These are phyloP conservation scores for Entomobrya proxima DNA, from an alignment of 2,888 invertebrate genomes.

Conservation along the genomic window DNA sequence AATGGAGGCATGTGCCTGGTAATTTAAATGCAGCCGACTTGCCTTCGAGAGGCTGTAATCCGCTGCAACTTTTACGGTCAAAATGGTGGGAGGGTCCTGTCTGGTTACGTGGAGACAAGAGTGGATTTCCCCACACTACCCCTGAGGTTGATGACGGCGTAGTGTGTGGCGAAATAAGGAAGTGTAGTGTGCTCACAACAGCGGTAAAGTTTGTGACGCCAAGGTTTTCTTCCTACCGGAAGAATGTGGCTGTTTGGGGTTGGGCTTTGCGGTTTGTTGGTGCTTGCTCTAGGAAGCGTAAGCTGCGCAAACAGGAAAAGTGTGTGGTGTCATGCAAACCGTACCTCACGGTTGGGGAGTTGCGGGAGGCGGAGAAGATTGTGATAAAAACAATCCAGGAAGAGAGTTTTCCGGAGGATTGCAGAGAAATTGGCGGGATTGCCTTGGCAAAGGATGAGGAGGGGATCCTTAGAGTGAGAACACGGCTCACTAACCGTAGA, in stretches of 20 bases:
- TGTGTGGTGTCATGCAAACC: too few species aligned
- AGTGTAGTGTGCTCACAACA: too few species aligned
- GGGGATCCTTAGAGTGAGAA: not conserved
- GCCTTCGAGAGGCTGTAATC: not conserved
- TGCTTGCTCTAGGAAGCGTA: not conserved
- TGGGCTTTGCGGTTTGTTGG: not conserved
- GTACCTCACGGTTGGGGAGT: not conserved
- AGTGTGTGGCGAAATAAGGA: not conserved
- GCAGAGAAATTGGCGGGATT: not conserved
- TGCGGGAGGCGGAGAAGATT: not conserved
- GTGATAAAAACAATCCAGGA: not conserved
- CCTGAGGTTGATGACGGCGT: not conserved
- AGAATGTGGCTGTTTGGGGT: not conserved
- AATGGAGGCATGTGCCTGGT: slow-evolving; percentile 25
- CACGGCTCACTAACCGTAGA: not conserved
- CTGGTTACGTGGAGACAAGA: not conserved
- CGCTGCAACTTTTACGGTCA: not conserved
- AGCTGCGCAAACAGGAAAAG: not conserved
- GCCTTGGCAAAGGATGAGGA: not conserved
- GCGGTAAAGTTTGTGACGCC: not conserved
- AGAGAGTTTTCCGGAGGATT: not conserved
- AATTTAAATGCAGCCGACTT: slow-evolving; percentile 16
- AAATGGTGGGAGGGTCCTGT: not conserved
- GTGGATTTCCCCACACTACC: not conserved
- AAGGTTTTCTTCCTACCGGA: not conserved